phyloP scores from a whole-genome alignment of 1,140 invertebrate genomes.

The Branchinecta lynchi region DNA sequence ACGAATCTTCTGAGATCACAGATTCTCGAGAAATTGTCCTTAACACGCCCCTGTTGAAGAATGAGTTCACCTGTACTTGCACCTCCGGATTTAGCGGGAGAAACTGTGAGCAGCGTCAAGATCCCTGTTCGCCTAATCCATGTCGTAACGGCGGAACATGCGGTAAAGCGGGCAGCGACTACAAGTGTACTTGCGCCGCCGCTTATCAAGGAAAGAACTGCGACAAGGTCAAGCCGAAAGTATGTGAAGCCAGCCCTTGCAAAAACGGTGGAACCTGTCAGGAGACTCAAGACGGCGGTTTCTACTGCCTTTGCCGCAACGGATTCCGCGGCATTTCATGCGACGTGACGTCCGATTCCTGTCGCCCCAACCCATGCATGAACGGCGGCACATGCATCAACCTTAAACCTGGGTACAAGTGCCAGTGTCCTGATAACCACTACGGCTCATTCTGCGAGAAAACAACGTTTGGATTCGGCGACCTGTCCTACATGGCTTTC shows the following conservation, averaged over 20 bases:
- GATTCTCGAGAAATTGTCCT: constrained; percentile 62
- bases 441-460: constrained; percentile 80
- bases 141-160: constrained; percentile 66
- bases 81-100: constrained; percentile 56
- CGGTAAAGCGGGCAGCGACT: constrained; percentile 59
- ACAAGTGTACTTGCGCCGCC: constrained; percentile 58
- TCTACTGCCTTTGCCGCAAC: constrained; percentile 74
- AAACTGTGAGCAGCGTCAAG: constrained; percentile 64
- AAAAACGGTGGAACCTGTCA: constrained; percentile 76
- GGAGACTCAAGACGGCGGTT: constrained; percentile 64
- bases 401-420: constrained; percentile 61
- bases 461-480: constrained; percentile 70
- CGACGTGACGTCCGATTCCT: constrained; percentile 67
- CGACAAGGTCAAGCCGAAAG: constrained; percentile 61
- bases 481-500: constrained; percentile 77
- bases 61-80: constrained; percentile 64
- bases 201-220: constrained; percentile 64
- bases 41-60: constrained; percentile 55
- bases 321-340: constrained; percentile 76
- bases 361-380: constrained; percentile 73
- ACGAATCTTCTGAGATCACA: constrained; percentile 44
- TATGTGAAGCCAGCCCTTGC: constrained; percentile 66
- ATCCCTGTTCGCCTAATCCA: constrained; percentile 79
- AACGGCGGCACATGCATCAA: constrained; percentile 63
- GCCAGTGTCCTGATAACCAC: constrained; percentile 64